Percentiles rank a stretch among this genome's conserved stretches.
Conservation (phyloP, 2,888 invertebrate species). For the Archips xylosteana region DNA sequence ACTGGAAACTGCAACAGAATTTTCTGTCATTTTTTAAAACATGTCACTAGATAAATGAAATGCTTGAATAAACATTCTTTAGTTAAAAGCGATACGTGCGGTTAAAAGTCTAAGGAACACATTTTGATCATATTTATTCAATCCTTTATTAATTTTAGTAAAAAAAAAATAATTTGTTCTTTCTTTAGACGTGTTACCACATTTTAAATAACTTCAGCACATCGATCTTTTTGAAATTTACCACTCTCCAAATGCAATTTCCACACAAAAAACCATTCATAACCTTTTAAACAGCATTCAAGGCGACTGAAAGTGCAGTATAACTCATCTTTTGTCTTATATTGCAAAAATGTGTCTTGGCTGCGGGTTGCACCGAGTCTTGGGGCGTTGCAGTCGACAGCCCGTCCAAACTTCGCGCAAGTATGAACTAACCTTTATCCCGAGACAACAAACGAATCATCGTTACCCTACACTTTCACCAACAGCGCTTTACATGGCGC, state of each 20-base stretch:
- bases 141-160: not conserved
- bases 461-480: conserved; percentile 21
- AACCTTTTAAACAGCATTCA: conserved; percentile 7
- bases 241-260: not conserved
- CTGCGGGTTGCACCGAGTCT: conserved; percentile 57
- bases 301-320: conserved; percentile 46
- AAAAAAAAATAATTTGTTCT: not conserved
- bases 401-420: conserved; percentile 68
- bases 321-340: conserved; percentile 63
- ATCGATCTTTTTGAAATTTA: not conserved
- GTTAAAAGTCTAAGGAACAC: no score
- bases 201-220: not conserved
- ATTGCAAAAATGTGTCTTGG: conserved; percentile 61
- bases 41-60: no score
- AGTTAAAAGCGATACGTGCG: no score
- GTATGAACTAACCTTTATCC: conserved; percentile 64
- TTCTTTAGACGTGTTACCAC: not conserved
- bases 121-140: no score
- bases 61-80: no score
- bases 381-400: conserved; percentile 58
- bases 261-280: not conserved
- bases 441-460: conserved; percentile 33
- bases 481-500: conserved; percentile 44
- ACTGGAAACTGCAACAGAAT: no score
- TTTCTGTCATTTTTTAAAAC: no score